These are phyloP conservation scores for Oncorhynchus nerka DNA, from an alignment of 2,113 vertebrate genomes.

Conservation along the genomic window DNA sequence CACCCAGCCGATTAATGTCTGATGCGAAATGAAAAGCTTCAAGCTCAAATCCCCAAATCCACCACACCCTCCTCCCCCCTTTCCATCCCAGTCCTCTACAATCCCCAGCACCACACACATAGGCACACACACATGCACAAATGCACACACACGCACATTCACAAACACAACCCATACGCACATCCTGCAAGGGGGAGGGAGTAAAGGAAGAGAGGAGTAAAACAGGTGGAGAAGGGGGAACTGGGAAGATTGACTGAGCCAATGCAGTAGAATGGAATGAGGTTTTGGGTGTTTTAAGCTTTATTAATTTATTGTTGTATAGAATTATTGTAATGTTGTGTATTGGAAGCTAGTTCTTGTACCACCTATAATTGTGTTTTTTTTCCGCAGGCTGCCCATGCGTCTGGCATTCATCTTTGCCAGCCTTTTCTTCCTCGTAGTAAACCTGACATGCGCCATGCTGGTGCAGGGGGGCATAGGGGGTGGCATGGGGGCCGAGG, in stretches of 20 bases:
- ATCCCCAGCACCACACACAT: neutral
- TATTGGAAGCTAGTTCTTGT: no score
- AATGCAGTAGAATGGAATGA: no score
- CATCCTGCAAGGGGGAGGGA: neutral
- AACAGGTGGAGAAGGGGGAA: neutral
- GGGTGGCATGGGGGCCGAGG: constrained; percentile 9
- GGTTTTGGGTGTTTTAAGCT: no score
- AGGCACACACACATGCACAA: neutral
- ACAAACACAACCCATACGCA: neutral
- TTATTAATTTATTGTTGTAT: neutral
- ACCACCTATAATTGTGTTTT: neutral
- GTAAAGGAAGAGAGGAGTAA: neutral
- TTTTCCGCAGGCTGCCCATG: constrained; percentile 78
- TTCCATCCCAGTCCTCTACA: neutral
- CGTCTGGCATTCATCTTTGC: constrained; percentile 84
- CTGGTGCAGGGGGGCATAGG: constrained; percentile 76
- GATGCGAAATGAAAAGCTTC: constrained; percentile 18
- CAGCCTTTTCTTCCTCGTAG: constrained; percentile 87
- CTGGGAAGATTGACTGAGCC: no score
- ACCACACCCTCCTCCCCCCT: neutral
- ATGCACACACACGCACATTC: neutral
- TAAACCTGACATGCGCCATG: constrained; percentile 91
- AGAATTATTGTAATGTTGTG: neutral
- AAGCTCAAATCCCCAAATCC: neutral
- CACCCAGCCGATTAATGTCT: constrained; percentile 18